Conservation (phyloP, 2,888 invertebrate genomes). For the Tetragonula carbonaria region DNA sequence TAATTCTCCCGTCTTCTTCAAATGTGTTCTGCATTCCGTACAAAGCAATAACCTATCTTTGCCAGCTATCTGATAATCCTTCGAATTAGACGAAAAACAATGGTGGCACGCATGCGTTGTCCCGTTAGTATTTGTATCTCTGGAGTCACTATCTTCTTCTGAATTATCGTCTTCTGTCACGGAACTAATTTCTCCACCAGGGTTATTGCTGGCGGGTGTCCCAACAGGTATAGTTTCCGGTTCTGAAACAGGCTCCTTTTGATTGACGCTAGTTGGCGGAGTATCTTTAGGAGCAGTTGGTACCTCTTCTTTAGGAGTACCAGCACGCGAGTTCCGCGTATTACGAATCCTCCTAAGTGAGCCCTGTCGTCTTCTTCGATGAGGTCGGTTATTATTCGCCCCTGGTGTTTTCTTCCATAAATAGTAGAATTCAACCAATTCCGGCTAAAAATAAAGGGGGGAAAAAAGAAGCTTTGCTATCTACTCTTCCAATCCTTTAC, state of each 20-base stretch:
- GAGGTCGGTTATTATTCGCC: constrained; percentile 98
- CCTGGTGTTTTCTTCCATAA: constrained; percentile 99
- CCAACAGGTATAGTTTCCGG: constrained; percentile 81
- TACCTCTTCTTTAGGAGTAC: constrained; percentile 90
- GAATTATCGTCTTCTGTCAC: constrained; percentile 96
- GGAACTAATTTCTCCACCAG: constrained; percentile 87
- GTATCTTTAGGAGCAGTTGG: constrained; percentile 85
- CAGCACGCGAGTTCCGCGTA: constrained; percentile 93
- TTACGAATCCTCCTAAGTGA: constrained; percentile 94
- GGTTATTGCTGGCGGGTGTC: constrained; percentile 77
- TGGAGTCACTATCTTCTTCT: constrained; percentile 97
- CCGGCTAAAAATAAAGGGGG: constrained; percentile 87
- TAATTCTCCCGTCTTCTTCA: constrained; percentile 91
- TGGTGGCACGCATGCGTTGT: constrained; percentile 87
- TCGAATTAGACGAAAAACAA: constrained; percentile 88
- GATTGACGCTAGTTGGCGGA: constrained; percentile 71
- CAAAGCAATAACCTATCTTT: constrained; percentile 90
- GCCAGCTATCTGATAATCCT: constrained; percentile 85
- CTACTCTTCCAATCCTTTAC: not conserved
- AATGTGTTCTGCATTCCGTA: constrained; percentile 90
- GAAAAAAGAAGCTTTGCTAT: constrained; percentile 8
- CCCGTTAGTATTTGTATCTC: constrained; percentile 88
- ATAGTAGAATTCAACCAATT: constrained; percentile 99
- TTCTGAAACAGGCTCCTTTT: constrained; percentile 81
- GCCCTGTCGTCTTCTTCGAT: constrained; percentile 94